Evolutionary conservation across 2,888 invertebrate genomes (phyloP), one percentile per base, ranked within the genome.

Genomic region (Bruchidius siliquastri): DNA sequence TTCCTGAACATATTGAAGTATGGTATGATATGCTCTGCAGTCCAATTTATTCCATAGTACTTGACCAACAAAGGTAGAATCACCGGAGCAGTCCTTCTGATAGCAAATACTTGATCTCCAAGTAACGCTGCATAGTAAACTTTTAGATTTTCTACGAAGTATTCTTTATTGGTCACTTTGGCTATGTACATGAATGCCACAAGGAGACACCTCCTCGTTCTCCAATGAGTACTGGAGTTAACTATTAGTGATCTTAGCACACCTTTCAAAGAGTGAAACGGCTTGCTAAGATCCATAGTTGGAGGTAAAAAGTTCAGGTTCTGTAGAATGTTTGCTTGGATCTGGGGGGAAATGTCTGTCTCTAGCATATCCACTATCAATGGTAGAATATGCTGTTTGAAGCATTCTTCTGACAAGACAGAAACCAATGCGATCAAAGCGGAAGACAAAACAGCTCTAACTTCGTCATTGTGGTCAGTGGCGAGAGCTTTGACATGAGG

Each of bases 41-140:
- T 80, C 86, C 86, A 86, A 68, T 77, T 78, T n/a, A 83, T 81
- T 0, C 85, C 85, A 71, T 84, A 86, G 69, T 81, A 80, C 74
- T 84, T 84, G 0, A 83, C 79, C 30, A 86, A 74, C 13, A 85
- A 74, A 2, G 86, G 86, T 20, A 86, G 76, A 26, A 86, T 82
- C 20, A 85, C 69, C 1, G 84, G 81, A 1, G 85, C 84, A 0
- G 84, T 84, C 74, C 83, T 81, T 75, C 86, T 73, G 6, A 86
- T 82, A 2, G 84, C 83, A 72, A 81, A 85, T 66, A 86, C 82
- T 0, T 79, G 76, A 77, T 86, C 86, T 26, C 81, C 83, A 10
- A 86, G 73, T 13, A 86, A 75, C 20, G 81, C 80, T 3, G 83
- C 79, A 71, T 85, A 86, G 73, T 84, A 83, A 1, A 81, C 78